Conservation (phyloP, 2,888 invertebrate species). For the Cephus pulcher region DNA sequence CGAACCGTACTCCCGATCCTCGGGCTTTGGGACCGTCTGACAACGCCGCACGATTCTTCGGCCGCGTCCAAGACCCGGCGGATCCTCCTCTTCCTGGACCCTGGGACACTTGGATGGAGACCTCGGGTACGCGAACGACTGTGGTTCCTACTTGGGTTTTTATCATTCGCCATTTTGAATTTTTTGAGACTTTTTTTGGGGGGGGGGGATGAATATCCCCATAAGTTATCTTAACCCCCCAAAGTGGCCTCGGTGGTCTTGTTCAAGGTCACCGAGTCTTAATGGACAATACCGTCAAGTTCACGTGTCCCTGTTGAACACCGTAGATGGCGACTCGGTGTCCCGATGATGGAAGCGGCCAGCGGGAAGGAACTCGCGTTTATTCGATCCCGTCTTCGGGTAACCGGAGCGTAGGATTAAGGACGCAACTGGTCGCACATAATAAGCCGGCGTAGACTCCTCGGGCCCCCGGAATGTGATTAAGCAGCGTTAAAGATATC, state of each 20-base stretch:
- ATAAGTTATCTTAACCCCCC: neutral
- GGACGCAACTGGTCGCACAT: conserved; percentile 32
- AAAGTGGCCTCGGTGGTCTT: neutral
- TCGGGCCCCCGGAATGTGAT: conserved; percentile 40
- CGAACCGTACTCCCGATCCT: neutral
- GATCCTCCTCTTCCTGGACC: neutral
- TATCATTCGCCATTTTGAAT: neutral
- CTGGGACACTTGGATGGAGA: neutral
- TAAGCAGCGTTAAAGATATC: conserved; percentile 47
- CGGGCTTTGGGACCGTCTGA: conserved; percentile 14
- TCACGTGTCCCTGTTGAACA: neutral
- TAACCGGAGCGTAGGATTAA: conserved; percentile 30
- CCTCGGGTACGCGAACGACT: neutral
- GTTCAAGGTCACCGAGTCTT: neutral
- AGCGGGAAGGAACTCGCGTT: neutral
- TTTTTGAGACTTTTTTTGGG: conserved; percentile 8
- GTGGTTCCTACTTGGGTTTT: neutral
- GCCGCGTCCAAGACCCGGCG: neutral
- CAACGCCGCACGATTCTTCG: conserved; percentile 1
- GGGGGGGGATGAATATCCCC: too few relatives aligned
- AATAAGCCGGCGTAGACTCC: conserved; percentile 20
- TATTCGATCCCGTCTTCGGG: neutral
- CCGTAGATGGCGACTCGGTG: neutral
- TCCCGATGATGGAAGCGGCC: neutral
- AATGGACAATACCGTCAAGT: neutral